A percentile compares a stretch with the other conserved stretches of the same genome.
phyloP scores from a whole-genome alignment of 2,888 invertebrate species.

The Pharmacophagus antenor region DNA sequence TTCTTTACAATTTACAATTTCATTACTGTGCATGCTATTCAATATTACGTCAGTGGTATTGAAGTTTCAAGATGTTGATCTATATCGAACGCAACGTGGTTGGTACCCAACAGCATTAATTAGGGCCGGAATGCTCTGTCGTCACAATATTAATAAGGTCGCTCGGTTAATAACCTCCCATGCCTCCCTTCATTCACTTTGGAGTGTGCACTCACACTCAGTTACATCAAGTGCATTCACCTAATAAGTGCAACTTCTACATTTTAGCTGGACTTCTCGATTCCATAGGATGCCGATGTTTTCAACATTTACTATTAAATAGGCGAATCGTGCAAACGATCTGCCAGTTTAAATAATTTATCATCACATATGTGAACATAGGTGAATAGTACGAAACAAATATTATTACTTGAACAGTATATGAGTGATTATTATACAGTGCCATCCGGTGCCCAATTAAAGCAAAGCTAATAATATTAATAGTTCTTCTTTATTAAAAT shows the following conservation, averaged over 20 bases:
- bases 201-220: slow-evolving; percentile 20
- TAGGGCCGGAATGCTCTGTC: slow-evolving; percentile 16
- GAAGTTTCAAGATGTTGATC: background rate
- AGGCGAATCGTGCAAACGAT: no score
- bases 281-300: background rate
- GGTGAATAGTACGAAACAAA: no score
- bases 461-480: no score
- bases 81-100: slow-evolving; percentile 3
- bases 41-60: no score
- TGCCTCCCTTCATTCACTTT: slow-evolving; percentile 9
- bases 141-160: slow-evolving; percentile 10
- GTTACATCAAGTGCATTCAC: slow-evolving; percentile 19
- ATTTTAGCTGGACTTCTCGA: background rate
- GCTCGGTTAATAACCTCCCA: slow-evolving; percentile 20
- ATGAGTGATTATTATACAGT: no score
- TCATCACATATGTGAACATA: no score
- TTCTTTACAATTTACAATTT: no score
- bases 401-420: no score
- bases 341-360: no score
- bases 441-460: no score
- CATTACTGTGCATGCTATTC: no score
- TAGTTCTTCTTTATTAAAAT: no score
- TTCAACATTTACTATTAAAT: background rate
- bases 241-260: background rate
- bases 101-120: slow-evolving; percentile 11